These are phyloP conservation scores for Papilio glaucus DNA, from an alignment of 1,140 invertebrate species.

Conservation along the genomic window DNA sequence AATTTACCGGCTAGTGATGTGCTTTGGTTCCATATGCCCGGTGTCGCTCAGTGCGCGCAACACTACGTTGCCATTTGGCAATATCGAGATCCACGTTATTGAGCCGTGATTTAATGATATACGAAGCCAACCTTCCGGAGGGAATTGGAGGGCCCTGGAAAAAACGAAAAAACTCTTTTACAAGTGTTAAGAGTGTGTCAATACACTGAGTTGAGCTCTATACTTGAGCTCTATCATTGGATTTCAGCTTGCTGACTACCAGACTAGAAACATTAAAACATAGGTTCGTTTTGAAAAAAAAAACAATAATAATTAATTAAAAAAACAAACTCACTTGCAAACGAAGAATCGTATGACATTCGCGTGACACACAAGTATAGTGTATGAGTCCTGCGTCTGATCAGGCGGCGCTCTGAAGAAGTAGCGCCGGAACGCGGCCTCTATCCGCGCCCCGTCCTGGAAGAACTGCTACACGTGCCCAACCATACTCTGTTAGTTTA, in stretches of 20 bases:
- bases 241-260: too few relatives aligned
- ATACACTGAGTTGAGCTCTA: too few relatives aligned
- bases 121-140: conserved; percentile 97
- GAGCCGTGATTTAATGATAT: conserved; percentile 96
- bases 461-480: conserved; percentile 91
- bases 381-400: conserved; percentile 94
- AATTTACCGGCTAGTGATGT: conserved; percentile 85
- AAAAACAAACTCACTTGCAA: conserved; percentile 89
- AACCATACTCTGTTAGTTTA: conserved; percentile 59
- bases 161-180: conserved; percentile 5
- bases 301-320: background rate
- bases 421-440: conserved; percentile 97
- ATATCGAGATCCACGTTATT: conserved; percentile 95
- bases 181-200: background rate
- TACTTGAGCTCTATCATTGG: too few relatives aligned
- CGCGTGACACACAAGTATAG: conserved; percentile 97
- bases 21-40: conserved; percentile 93
- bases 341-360: conserved; percentile 99
- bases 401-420: conserved; percentile 93
- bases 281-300: too few relatives aligned
- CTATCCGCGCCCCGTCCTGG: conserved; percentile 97
- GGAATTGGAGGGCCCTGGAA: conserved; percentile 96
- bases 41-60: conserved; percentile 92
- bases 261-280: too few relatives aligned
- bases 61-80: conserved; percentile 93